Percentiles rank a stretch among this genome's conserved stretches.
Evolutionary conservation across 2,888 invertebrate genomes (phyloP).

Genomic region (Lasioglossum morio): DNA sequence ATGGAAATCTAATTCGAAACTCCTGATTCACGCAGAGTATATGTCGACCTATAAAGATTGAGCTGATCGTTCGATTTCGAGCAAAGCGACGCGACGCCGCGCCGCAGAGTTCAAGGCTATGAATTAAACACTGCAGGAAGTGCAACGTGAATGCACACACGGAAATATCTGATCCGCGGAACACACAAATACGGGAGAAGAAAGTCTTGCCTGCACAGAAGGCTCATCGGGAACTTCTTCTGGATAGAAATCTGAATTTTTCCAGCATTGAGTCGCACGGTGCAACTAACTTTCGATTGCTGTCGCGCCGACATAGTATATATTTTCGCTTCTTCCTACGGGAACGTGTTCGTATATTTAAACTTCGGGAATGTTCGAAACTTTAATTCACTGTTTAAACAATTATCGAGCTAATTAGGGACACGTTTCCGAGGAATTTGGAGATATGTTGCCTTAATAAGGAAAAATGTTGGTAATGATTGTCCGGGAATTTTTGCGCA

Average conservation of each 20-base stretch:
- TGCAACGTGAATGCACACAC: conserved; percentile 25
- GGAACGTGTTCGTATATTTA: background rate
- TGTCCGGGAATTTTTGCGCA: conserved; percentile 1
- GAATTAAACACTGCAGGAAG: conserved; percentile 23
- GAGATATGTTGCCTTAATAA: background rate
- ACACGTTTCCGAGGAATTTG: background rate
- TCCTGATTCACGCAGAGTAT: background rate
- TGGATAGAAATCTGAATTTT: conserved; percentile 65
- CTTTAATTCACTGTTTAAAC: background rate
- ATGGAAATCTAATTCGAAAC: background rate
- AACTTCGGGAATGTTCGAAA: background rate
- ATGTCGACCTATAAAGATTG: background rate
- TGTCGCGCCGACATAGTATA: background rate
- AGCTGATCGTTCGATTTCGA: background rate
- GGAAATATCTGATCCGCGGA: conserved; percentile 52
- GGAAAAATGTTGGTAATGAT: background rate
- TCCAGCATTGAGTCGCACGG: conserved; percentile 58
- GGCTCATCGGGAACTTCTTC: conserved; percentile 63
- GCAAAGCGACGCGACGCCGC: background rate
- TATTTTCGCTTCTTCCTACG: conserved; percentile 5
- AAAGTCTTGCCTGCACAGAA: conserved; percentile 70
- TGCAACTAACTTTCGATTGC: conserved; percentile 48
- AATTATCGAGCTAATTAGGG: background rate
- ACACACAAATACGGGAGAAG: conserved; percentile 68
- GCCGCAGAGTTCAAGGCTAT: conserved; percentile 1